phyloP scores from a whole-genome alignment of 2,888 invertebrate species.

The Agonopterix heracliana region DNA sequence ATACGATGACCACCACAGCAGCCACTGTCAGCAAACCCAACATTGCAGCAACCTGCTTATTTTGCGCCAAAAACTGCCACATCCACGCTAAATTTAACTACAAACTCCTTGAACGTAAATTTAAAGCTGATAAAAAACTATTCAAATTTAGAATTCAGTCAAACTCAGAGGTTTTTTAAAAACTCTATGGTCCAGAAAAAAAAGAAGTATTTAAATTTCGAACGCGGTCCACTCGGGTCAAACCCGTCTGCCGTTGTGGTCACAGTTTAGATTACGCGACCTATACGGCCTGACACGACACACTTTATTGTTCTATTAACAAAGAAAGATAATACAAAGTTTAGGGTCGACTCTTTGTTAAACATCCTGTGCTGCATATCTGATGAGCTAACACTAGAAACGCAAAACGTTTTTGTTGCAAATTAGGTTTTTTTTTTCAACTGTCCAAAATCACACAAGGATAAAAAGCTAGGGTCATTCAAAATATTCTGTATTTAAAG shows the following conservation, averaged over 20 bases:
- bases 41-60: constrained; percentile 66
- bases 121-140: background rate
- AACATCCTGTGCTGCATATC: constrained; percentile 17
- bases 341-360: constrained; percentile 52
- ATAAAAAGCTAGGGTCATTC: too few relatives aligned
- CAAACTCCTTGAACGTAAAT: background rate
- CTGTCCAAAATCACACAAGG: too few relatives aligned
- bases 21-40: constrained; percentile 50
- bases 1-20: constrained; percentile 47
- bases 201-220: constrained; percentile 6
- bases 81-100: constrained; percentile 35
- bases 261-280: constrained; percentile 54
- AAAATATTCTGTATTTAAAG: too few relatives aligned
- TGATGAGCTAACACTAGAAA: background rate
- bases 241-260: constrained; percentile 17
- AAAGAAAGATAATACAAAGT: constrained; percentile 40
- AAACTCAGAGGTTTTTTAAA: background rate
- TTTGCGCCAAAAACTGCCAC: constrained; percentile 63
- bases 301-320: constrained; percentile 62
- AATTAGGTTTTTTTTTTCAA: too few relatives aligned
- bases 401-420: too few relatives aligned
- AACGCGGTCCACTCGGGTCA: constrained; percentile 7
- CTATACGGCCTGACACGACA: constrained; percentile 45
- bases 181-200: background rate
- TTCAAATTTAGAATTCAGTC: background rate